phyloP scores from a whole-genome alignment of 2,113 vertebrate genomes.

The Oryctolagus cuniculus region DNA sequence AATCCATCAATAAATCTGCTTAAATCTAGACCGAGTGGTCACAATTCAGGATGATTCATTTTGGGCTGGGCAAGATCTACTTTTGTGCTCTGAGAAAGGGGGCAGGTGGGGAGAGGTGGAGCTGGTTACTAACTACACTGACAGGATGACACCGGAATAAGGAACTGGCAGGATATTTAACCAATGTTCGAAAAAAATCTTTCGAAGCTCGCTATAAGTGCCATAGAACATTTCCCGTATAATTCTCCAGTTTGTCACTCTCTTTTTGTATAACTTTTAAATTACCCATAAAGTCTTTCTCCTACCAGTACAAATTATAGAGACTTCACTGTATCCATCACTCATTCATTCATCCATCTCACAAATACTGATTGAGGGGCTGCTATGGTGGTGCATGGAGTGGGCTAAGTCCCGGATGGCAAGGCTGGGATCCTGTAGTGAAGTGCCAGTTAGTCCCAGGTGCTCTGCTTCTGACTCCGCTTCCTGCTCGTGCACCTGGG shows the following conservation, averaged over 20 bases:
- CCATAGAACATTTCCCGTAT: neutral
- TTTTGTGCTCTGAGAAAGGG: neutral
- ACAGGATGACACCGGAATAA: neutral
- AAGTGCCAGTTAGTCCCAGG: no score
- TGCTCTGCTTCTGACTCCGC: no score
- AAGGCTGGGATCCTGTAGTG: no score
- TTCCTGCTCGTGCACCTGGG: no score
- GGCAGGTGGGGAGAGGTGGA: no score
- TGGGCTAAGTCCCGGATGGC: no score
- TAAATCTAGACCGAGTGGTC: constrained; percentile 10
- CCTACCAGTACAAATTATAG: neutral
- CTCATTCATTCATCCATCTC: neutral
- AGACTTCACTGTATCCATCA: neutral
- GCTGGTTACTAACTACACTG: neutral
- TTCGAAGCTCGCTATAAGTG: neutral
- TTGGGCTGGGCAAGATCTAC: neutral
- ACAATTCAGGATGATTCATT: constrained; percentile 29
- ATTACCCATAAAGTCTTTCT: constrained; percentile 4
- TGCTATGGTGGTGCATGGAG: no score
- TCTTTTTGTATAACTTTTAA: neutral
- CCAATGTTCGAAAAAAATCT: neutral
- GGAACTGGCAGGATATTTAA: neutral
- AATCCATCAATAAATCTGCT: constrained; percentile 48
- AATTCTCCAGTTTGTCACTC: neutral
- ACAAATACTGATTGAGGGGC: neutral